A percentile compares a stretch with the other conserved stretches of the same genome.
Evolutionary conservation across 2,797 vertebrate species (phyloP).

Genomic region (Mycteria americana): DNA sequence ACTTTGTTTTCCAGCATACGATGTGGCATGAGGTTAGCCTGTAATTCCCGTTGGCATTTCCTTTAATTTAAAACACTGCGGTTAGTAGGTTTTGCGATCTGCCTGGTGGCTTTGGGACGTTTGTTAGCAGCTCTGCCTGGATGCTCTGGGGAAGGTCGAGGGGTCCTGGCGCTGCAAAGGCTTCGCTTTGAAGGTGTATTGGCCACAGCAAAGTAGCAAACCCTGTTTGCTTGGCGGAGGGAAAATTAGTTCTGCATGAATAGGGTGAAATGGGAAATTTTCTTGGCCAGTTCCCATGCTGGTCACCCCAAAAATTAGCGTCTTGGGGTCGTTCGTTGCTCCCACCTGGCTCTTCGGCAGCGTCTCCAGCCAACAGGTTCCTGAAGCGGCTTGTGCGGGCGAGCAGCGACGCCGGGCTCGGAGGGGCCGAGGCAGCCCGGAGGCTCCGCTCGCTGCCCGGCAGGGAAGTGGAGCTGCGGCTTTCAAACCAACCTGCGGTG

Average conservation of each 20-base stretch:
- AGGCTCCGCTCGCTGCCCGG: not conserved
- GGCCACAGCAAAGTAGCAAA: no score
- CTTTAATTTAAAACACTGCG: not conserved
- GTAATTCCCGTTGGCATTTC: not conserved
- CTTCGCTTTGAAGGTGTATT: rapidly evolving
- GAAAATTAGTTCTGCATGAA: not conserved
- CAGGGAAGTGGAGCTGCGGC: not conserved
- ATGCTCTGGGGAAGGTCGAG: not conserved
- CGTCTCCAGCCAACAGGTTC: not conserved
- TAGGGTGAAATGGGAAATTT: no score
- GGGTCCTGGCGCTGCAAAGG: not conserved
- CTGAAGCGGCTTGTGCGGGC: not conserved
- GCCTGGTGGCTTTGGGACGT: not conserved
- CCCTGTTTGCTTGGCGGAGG: not conserved
- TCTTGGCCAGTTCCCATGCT: rapidly evolving
- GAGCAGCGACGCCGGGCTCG: rapidly evolving
- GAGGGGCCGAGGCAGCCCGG: not conserved
- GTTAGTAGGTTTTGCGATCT: rapidly evolving
- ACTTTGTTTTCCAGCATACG: not conserved
- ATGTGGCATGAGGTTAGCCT: not conserved
- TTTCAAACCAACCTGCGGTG: not conserved
- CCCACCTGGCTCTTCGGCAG: not conserved
- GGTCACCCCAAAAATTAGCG: not conserved
- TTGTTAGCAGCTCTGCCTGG: not conserved
- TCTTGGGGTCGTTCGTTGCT: not conserved